A percentile compares a stretch with the other conserved stretches of the same genome.
Conservation (phyloP, 2,113 vertebrate species). For the Anoplopoma fimbria region DNA sequence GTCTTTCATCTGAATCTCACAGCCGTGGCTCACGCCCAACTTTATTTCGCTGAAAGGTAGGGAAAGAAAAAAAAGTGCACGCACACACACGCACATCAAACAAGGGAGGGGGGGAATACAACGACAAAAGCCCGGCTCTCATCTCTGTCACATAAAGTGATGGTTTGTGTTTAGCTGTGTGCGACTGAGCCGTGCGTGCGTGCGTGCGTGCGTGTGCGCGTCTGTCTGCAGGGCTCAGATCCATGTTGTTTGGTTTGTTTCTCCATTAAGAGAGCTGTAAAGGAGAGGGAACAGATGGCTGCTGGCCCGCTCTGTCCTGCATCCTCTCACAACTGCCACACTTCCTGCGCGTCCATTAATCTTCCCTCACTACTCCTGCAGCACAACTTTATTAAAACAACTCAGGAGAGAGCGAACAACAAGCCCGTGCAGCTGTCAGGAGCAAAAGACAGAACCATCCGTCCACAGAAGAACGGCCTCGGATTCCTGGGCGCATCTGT, state of each 20-base stretch:
- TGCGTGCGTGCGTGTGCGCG: conserved; percentile 41
- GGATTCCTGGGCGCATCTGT: conserved; percentile 87
- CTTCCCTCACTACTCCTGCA: conserved; percentile 96
- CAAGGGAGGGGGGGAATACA: conserved; percentile 67
- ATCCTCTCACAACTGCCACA: conserved; percentile 94
- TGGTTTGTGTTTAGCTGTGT: conserved; percentile 79
- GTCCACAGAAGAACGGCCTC: conserved; percentile 86
- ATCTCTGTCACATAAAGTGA: conserved; percentile 80
- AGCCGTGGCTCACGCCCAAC: conserved; percentile 83
- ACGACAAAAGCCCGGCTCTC: conserved; percentile 81
- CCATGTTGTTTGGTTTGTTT: conserved; percentile 89
- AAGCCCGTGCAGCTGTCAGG: conserved; percentile 93
- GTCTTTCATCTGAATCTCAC: conserved; percentile 85
- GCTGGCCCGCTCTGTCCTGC: conserved; percentile 91
- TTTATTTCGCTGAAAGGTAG: conserved; percentile 82
- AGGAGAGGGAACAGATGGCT: conserved; percentile 97
- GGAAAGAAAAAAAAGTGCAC: background rate
- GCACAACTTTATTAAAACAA: conserved; percentile 96
- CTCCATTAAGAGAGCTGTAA: conserved; percentile 94
- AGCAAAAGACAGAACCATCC: conserved; percentile 90
- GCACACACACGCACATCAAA: conserved; percentile 61
- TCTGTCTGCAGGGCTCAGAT: conserved; percentile 88
- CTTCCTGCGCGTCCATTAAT: conserved; percentile 97
- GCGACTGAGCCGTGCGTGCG: conserved; percentile 44
- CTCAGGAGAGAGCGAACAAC: conserved; percentile 84